Conservation (phyloP, 1,140 invertebrate species). For the Drosophila nikananu region DNA sequence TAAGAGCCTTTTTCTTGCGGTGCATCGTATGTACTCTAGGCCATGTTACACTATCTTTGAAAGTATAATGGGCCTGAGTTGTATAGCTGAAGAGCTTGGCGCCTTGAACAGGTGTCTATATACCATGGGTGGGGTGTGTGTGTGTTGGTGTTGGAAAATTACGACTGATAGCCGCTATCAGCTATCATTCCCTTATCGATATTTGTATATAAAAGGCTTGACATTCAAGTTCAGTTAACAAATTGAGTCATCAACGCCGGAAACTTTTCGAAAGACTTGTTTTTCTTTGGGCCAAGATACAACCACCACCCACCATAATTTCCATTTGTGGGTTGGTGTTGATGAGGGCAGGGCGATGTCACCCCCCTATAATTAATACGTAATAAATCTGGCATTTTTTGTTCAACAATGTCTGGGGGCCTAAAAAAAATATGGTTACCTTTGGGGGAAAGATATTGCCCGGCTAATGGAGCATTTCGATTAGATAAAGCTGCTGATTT, state of each 20-base stretch:
- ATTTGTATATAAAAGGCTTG: slow-evolving; percentile 12
- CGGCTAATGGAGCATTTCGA: slow-evolving; percentile 34
- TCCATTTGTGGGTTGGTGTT: too few relatives aligned
- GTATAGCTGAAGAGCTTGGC: slow-evolving; percentile 13
- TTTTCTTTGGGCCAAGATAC: background rate
- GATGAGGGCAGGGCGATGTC: slow-evolving; percentile 18
- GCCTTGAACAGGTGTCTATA: slow-evolving; percentile 32
- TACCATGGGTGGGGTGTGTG: background rate
- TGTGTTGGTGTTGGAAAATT: slow-evolving; percentile 44
- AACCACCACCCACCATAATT: background rate
- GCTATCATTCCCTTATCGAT: slow-evolving; percentile 75
- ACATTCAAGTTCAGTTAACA: slow-evolving; percentile 49
- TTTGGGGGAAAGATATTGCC: slow-evolving; percentile 11
- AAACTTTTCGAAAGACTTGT: slow-evolving; percentile 20
- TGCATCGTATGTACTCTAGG: background rate
- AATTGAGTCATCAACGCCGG: slow-evolving; percentile 35
- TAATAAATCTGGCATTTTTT: slow-evolving; percentile 32
- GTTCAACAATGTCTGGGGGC: slow-evolving; percentile 5
- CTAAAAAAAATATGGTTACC: slow-evolving; percentile 2
- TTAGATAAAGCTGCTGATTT: slow-evolving; percentile 55
- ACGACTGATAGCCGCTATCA: slow-evolving; percentile 67
- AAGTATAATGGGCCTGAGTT: background rate
- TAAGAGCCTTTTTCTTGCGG: too few relatives aligned
- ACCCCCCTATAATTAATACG: slow-evolving; percentile 47
- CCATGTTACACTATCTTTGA: background rate